A percentile compares a stretch with the other conserved stretches of the same genome.
Conservation (phyloP, 2,797 vertebrate genomes). For the Notolepis coatsorum region DNA sequence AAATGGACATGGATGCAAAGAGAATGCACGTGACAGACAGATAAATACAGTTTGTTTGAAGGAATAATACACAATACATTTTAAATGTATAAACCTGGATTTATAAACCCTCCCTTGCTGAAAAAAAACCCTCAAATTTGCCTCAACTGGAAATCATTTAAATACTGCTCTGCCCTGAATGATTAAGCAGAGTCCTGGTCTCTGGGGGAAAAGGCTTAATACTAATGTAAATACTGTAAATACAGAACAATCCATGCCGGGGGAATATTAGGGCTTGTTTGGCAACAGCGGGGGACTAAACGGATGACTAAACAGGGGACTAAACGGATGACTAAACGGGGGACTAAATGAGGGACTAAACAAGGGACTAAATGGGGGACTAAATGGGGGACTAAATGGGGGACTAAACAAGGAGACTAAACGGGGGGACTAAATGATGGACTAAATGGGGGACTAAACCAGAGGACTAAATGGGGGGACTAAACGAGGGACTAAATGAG, state of each 20-base stretch:
- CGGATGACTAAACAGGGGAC: too few species aligned
- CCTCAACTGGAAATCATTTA: conserved; percentile 3
- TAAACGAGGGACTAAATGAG: conserved; percentile 60
- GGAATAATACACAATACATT: too few species aligned
- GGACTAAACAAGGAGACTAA: neutral
- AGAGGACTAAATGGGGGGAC: neutral
- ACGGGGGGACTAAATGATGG: neutral
- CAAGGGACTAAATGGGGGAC: conserved; percentile 32
- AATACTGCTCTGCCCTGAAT: too few species aligned
- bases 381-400: too few species aligned
- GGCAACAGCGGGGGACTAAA: too few species aligned
- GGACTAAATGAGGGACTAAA: too few species aligned
- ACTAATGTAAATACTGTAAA: neutral
- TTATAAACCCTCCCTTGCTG: too few species aligned
- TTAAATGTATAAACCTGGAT: too few species aligned
- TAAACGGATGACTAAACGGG: conserved; percentile 60
- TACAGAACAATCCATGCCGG: neutral
- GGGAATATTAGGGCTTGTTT: neutral
- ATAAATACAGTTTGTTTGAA: too few species aligned
- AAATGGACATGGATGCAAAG: too few species aligned
- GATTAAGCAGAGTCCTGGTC: conserved; percentile 20
- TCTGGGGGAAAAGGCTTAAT: conserved; percentile 7
- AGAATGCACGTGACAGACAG: too few species aligned
- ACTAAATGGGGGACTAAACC: conserved; percentile 56
- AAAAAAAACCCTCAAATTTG: conserved; percentile 12